Conservation (phyloP, 30 jellyfish, hydroid and myxozoan genomes). For the Catostylus mosaicus region DNA sequence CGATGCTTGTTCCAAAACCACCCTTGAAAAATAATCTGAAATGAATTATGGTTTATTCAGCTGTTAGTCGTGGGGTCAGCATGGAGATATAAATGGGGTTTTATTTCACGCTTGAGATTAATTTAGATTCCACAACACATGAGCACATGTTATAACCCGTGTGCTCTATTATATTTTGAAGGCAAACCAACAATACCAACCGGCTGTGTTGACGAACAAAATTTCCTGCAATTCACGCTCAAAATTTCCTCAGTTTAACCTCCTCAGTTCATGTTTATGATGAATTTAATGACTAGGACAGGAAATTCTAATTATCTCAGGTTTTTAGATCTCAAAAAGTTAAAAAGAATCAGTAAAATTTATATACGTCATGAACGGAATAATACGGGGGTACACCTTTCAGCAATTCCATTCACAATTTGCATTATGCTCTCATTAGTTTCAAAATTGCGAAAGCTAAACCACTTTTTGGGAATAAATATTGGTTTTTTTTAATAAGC, state of each 20-base stretch:
- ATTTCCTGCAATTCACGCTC: neutral
- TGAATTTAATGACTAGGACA: neutral
- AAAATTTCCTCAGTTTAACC: neutral
- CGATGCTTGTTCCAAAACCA: too few relatives aligned
- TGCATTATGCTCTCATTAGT: too few relatives aligned
- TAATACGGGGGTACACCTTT: too few relatives aligned
- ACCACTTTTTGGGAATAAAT: too few relatives aligned
- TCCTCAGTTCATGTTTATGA: neutral
- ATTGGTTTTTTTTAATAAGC: too few relatives aligned
- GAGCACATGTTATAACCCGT: constrained; percentile 50
- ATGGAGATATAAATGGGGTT: neutral
- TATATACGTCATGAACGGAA: neutral
- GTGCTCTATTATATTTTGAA: constrained; percentile 14
- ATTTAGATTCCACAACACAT: neutral
- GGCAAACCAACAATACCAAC: constrained; percentile 4
- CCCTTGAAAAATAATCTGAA: too few relatives aligned
- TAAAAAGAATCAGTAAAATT: neutral
- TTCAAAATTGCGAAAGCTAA: neutral
- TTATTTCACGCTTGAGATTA: neutral
- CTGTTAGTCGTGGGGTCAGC: neutral
- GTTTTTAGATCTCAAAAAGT: neutral
- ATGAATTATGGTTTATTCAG: neutral
- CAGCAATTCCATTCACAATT: too few relatives aligned
- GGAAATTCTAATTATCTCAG: neutral
- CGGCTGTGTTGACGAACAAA: neutral